Evolutionary conservation across 2,888 invertebrate species (phyloP).

Genomic region (Lamproptera curius): DNA sequence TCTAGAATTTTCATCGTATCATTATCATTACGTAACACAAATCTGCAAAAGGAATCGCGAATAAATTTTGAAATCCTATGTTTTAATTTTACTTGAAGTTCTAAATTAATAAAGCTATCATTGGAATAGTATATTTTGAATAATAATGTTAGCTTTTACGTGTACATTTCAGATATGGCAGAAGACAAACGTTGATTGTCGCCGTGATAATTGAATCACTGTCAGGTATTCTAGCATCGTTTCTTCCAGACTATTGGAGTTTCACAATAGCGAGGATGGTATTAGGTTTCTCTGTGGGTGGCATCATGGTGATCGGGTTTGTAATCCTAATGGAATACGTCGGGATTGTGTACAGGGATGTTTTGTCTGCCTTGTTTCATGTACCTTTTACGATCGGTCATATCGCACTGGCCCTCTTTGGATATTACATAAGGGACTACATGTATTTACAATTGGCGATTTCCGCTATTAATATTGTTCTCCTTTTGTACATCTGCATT

Average conservation of each 20-base stretch:
- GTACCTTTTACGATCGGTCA: slow-evolving; percentile 83
- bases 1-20: no score
- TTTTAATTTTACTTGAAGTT: no score
- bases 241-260: slow-evolving; percentile 80
- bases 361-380: slow-evolving; percentile 80
- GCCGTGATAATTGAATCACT: slow-evolving; percentile 84
- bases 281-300: slow-evolving; percentile 86
- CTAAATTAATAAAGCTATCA: no score
- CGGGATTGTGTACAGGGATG: slow-evolving; percentile 69
- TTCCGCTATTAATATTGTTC: slow-evolving; percentile 73
- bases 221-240: slow-evolving; percentile 81
- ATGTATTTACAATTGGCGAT: slow-evolving; percentile 80
- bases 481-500: slow-evolving; percentile 82
- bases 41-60: no score
- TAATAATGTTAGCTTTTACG: no score
- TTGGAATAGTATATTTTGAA: no score
- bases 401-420: slow-evolving; percentile 77
- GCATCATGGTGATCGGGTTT: slow-evolving; percentile 81
- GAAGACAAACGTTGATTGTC: slow-evolving; percentile 82
- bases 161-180: slow-evolving; percentile 79
- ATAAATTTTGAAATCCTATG: no score
- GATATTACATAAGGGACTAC: slow-evolving; percentile 82
- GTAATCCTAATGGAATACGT: slow-evolving; percentile 81
- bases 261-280: slow-evolving; percentile 83
- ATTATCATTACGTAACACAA: no score